Evolutionary conservation across 2,888 invertebrate species (phyloP).

Genomic region (Osmoderma eremita): DNA sequence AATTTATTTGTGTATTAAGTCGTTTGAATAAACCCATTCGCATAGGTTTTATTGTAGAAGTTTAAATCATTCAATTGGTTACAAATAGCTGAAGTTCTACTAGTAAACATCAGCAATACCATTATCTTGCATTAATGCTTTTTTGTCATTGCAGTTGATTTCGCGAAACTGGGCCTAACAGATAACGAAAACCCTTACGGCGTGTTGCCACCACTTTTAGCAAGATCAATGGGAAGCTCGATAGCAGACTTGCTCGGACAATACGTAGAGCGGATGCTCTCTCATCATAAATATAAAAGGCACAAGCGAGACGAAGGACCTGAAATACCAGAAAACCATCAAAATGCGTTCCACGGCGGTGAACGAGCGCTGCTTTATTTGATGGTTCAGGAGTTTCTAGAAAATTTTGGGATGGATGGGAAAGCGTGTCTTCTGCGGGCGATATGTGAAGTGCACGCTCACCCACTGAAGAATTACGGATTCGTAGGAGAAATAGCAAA

Average conservation of each 20-base stretch:
- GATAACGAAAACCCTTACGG: conserved; percentile 90
- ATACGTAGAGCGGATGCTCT: conserved; percentile 78
- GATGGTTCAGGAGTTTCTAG: conserved; percentile 80
- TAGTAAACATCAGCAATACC: neutral
- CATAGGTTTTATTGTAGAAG: too few species aligned
- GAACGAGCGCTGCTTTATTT: conserved; percentile 84
- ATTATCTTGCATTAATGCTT: neutral
- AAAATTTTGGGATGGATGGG: conserved; percentile 84
- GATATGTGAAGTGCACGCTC: conserved; percentile 87
- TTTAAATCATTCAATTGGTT: too few species aligned
- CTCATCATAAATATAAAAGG: conserved; percentile 65
- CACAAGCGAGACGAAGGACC: conserved; percentile 55
- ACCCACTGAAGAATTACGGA: conserved; percentile 80
- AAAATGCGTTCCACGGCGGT: conserved; percentile 77
- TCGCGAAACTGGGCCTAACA: conserved; percentile 85
- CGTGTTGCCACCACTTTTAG: conserved; percentile 79
- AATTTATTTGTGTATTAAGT: too few species aligned
- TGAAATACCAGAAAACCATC: conserved; percentile 62
- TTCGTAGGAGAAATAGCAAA: conserved; percentile 85
- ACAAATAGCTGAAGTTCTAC: too few species aligned
- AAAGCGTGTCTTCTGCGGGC: conserved; percentile 83
- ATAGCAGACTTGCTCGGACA: conserved; percentile 77
- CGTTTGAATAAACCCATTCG: too few species aligned
- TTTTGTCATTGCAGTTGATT: conserved; percentile 75
- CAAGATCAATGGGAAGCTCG: conserved; percentile 78